These are phyloP conservation scores for Drosophila lutescens DNA, from an alignment of 2,888 invertebrate species.

Conservation along the genomic window DNA sequence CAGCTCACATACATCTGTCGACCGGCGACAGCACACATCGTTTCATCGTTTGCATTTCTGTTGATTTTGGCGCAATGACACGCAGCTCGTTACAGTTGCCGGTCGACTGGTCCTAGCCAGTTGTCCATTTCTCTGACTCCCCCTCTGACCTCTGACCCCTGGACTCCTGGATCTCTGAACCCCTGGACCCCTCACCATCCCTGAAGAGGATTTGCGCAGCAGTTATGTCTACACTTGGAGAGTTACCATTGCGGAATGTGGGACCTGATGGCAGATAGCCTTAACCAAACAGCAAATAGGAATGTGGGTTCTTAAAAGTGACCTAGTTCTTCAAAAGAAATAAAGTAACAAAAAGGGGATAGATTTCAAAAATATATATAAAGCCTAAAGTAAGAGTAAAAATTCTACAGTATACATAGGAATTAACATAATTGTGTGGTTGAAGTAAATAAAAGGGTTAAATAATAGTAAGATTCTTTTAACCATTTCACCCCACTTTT, in stretches of 20 bases:
- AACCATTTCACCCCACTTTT: background rate
- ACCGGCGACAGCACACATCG: constrained; percentile 61
- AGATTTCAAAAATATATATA: no score
- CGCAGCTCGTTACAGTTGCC: constrained; percentile 72
- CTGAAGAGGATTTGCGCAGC: constrained; percentile 33
- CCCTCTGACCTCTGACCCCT: constrained; percentile 1
- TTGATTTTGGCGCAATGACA: constrained; percentile 76
- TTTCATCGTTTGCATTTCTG: constrained; percentile 77
- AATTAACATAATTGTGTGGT: no score
- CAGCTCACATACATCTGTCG: constrained; percentile 27
- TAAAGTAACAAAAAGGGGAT: no score
- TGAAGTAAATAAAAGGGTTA: no score
- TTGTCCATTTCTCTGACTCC: constrained; percentile 6
- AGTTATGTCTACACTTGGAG: constrained; percentile 18
- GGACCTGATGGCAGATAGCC: background rate
- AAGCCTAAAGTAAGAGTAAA: no score
- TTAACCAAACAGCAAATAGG: background rate
- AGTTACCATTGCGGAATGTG: background rate
- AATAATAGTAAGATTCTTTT: no score
- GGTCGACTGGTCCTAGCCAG: constrained; percentile 19
- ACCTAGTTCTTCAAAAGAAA: background rate
- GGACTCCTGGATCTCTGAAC: no score
- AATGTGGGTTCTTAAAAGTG: background rate
- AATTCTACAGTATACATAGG: no score
- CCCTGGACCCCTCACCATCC: background rate